Base-by-base conservation (phyloP, 2,797 vertebrate genomes). In the Pipistrellus pipistrellus region DNA sequence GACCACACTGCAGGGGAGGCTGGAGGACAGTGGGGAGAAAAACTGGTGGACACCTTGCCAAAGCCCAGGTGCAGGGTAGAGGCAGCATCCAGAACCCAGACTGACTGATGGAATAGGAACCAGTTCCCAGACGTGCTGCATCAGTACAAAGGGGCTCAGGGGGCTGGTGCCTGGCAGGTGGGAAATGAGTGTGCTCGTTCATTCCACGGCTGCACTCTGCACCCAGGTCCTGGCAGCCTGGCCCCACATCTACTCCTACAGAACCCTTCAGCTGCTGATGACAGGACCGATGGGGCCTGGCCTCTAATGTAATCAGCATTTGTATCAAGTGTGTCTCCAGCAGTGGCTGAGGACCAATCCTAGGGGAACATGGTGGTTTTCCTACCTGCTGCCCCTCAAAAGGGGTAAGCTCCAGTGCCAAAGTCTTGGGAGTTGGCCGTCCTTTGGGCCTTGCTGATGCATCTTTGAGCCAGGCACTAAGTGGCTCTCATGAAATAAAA, bases 301-400 rank as follows among this genome's bases (percentile, higher is more conserved):
- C 25, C 32, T 25, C 55, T 23, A 9, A 3, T 15, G 27, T 14
- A 2, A 0, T 17, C 27, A 3, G 35, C 7, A 1, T 77, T 41
- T 68, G 15, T 15, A 27, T 64, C n/a, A 9, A 14, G 35, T 21
- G 25, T 48, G 75, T 32, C 46, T 71, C 68, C 38, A 18, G 8
- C 7, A n/a, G 27, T 20, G 62, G 62, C 76, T 2, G 44, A 44
- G 44, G 44, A 44, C 44, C 44, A 44, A 44, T 44, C 44, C 44
- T 44, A 14, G 18, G n/a, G 41, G 41, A 11, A 51, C 25, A 21
- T 1, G 20, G 15, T 30, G 59, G 27, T 17, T 84, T 92, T 62
- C 51, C 51, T 4, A 35, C 55, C 48, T 86, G 55, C 48, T 68
- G 44, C 44, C 27, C 32, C 53, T 85, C 51, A 51, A 91, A 55